phyloP scores from a whole-genome alignment of 2,113 vertebrate genomes.

The Tetraodon nigroviridis region DNA sequence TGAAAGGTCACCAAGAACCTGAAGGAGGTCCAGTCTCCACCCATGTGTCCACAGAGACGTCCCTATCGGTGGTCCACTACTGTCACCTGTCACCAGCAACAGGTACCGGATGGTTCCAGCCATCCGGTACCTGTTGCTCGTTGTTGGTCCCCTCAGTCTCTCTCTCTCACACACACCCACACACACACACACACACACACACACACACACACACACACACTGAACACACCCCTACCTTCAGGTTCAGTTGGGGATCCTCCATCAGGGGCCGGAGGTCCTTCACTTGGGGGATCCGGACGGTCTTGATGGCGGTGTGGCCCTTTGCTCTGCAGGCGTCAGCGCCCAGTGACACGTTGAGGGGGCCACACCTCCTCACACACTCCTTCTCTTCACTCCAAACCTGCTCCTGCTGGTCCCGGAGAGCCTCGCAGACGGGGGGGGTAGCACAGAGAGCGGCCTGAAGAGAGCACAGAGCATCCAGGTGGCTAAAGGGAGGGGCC shows the following conservation, averaged over 20 bases:
- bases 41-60: too few species aligned
- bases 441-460: slow-evolving; percentile 77
- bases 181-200: not conserved
- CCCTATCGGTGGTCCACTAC: too few species aligned
- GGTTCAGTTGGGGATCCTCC: slow-evolving; percentile 85
- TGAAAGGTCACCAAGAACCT: too few species aligned
- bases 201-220: not conserved
- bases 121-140: too few species aligned
- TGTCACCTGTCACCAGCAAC: too few species aligned
- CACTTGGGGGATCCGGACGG: slow-evolving; percentile 85
- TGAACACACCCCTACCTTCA: slow-evolving; percentile 70
- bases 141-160: too few species aligned
- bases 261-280: slow-evolving; percentile 83
- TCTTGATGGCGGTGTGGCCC: slow-evolving; percentile 90
- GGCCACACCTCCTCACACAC: slow-evolving; percentile 83
- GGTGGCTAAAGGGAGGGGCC: not conserved
- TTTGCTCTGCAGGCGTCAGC: slow-evolving; percentile 80
- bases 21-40: too few species aligned
- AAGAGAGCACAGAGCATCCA: slow-evolving; percentile 1
- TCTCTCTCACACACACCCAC: too few species aligned
- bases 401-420: slow-evolving; percentile 68
- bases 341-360: slow-evolving; percentile 83
- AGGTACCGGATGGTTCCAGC: too few species aligned
- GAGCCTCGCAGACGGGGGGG: slow-evolving; percentile 79
- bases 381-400: slow-evolving; percentile 81